Percentiles rank a stretch among this genome's conserved stretches.
These are phyloP conservation scores for Pherbina coryleti DNA, from an alignment of 2,888 invertebrate genomes.

Conservation along the genomic window DNA sequence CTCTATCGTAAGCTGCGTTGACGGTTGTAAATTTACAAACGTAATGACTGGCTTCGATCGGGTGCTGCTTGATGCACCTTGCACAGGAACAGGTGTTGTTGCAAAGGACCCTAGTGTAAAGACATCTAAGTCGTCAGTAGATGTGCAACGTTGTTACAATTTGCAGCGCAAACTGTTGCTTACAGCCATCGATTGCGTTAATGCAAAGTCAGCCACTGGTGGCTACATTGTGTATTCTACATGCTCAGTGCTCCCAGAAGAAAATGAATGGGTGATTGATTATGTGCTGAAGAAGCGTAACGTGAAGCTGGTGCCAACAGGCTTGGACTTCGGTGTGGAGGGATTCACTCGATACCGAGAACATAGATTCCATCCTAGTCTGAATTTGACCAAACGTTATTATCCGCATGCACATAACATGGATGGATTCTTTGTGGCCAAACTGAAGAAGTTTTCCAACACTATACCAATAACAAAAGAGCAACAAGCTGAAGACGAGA, in stretches of 20 bases:
- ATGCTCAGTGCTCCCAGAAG: slow-evolving; percentile 97
- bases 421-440: slow-evolving; percentile 99
- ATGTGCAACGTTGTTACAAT: slow-evolving; percentile 91
- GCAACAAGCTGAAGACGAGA: slow-evolving; percentile 67
- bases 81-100: slow-evolving; percentile 97
- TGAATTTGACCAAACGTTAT: slow-evolving; percentile 89
- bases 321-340: slow-evolving; percentile 94
- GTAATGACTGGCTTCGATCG: slow-evolving; percentile 94
- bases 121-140: slow-evolving; percentile 88
- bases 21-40: slow-evolving; percentile 88
- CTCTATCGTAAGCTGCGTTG: slow-evolving; percentile 88
- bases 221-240: slow-evolving; percentile 98
- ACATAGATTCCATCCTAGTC: slow-evolving; percentile 88
- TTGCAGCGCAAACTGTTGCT: slow-evolving; percentile 92
- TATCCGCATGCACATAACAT: slow-evolving; percentile 99
- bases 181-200: slow-evolving; percentile 96
- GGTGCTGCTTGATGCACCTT: slow-evolving; percentile 96
- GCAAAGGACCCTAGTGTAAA: slow-evolving; percentile 98
- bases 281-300: slow-evolving; percentile 93
- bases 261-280: slow-evolving; percentile 98
- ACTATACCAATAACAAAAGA: slow-evolving; percentile 72
- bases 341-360: slow-evolving; percentile 92
- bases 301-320: slow-evolving; percentile 93
- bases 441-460: slow-evolving; percentile 96
- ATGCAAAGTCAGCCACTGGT: slow-evolving; percentile 91